Percentiles rank a stretch among this genome's conserved stretches.
Conservation (phyloP, 1,140 invertebrate genomes). For the Reticulitermes speratus region DNA sequence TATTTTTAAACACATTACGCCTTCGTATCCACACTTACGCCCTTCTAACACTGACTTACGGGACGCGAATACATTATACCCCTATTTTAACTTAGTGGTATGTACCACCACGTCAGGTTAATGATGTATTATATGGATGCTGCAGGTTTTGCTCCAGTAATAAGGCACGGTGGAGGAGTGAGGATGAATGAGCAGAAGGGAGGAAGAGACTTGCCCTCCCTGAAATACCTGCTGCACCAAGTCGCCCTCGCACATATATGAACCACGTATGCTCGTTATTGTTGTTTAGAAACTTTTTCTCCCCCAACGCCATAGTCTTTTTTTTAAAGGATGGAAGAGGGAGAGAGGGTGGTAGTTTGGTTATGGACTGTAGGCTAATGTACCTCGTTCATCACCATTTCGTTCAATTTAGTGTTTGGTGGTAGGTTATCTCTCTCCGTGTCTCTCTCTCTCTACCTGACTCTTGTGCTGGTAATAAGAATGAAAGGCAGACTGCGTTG, state of each 20-base stretch:
- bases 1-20: neutral
- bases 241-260: neutral
- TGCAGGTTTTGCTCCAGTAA: conserved; percentile 1
- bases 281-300: conserved; percentile 13
- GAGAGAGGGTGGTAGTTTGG: conserved; percentile 21
- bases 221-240: neutral
- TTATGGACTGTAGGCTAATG: conserved; percentile 25
- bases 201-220: neutral
- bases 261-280: conserved; percentile 6
- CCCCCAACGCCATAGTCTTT: neutral
- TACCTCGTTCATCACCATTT: conserved; percentile 26
- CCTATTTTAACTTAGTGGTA: conserved; percentile 19
- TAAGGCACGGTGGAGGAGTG: neutral
- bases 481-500: conserved; percentile 9
- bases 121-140: conserved; percentile 15
- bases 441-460: neutral
- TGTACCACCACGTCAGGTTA: neutral
- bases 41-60: conserved; percentile 10
- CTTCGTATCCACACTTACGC: neutral
- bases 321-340: conserved; percentile 5
- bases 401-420: conserved; percentile 23
- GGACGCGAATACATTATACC: neutral
- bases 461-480: conserved; percentile 10
- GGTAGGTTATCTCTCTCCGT: neutral
- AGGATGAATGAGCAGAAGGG: neutral